Conservation (phyloP, 2,113 vertebrate genomes). For the Cebus imitator region DNA sequence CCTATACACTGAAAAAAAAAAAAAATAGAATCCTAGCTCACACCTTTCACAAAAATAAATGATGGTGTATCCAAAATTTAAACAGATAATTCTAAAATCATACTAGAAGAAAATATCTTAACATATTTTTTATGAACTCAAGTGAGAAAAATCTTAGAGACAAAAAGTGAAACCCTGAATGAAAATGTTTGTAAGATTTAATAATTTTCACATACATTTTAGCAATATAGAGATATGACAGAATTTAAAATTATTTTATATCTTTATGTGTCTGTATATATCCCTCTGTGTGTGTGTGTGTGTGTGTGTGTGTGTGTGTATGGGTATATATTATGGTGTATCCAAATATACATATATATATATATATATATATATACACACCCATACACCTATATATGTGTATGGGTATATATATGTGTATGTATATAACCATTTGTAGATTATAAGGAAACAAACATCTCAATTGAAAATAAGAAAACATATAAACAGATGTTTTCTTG, state of each 20-base stretch:
- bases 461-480: background rate
- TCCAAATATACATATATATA: too few species aligned
- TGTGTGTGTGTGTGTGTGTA: too few species aligned
- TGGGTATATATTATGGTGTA: too few species aligned
- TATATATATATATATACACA: background rate
- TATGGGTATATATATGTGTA: background rate
- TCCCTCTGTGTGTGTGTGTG: background rate
- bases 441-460: background rate
- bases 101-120: background rate
- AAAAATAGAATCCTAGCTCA: background rate
- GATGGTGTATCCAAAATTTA: background rate
- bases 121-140: background rate
- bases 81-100: background rate
- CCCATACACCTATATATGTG: background rate
- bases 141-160: background rate
- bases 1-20: background rate
- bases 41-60: background rate
- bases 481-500: background rate
- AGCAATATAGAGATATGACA: background rate
- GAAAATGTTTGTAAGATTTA: background rate
- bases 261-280: background rate
- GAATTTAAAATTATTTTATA: background rate
- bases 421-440: background rate
- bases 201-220: background rate
- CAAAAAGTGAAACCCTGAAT: background rate